A percentile compares a stretch with the other conserved stretches of the same genome.
Conservation (phyloP, 2,113 vertebrate genomes). For the Accipiter virgatus region DNA sequence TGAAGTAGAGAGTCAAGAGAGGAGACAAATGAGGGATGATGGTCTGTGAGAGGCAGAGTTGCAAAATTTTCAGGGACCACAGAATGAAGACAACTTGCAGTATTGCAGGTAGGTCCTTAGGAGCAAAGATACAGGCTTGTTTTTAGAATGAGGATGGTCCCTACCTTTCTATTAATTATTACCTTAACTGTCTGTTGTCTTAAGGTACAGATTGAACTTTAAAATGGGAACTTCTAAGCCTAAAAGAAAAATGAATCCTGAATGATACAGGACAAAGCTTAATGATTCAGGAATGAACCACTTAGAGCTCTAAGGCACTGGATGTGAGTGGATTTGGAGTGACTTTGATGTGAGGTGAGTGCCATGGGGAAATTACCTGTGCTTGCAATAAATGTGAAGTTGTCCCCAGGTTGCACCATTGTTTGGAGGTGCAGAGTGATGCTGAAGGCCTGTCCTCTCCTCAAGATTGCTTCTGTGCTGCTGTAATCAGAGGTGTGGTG, state of each 20-base stretch:
- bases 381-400: constrained; percentile 32
- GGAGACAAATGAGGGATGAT: background rate
- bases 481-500: constrained; percentile 83
- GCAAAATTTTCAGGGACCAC: background rate
- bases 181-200: background rate
- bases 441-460: constrained; percentile 80
- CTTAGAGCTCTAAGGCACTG: background rate
- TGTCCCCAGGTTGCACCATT: background rate
- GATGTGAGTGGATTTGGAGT: background rate
- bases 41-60: background rate
- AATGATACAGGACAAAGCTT: background rate
- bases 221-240: background rate
- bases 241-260: background rate
- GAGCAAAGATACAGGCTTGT: background rate
- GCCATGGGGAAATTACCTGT: constrained; percentile 24
- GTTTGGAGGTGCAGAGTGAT: constrained; percentile 24
- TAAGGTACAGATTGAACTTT: background rate
- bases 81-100: background rate
- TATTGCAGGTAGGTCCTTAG: background rate
- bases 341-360: background rate
- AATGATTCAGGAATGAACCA: background rate
- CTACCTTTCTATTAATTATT: background rate
- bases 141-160: background rate
- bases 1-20: background rate
- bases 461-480: constrained; percentile 71